phyloP scores from a whole-genome alignment of 1,140 invertebrate genomes.

The Trachymyrmex cornetzi region DNA sequence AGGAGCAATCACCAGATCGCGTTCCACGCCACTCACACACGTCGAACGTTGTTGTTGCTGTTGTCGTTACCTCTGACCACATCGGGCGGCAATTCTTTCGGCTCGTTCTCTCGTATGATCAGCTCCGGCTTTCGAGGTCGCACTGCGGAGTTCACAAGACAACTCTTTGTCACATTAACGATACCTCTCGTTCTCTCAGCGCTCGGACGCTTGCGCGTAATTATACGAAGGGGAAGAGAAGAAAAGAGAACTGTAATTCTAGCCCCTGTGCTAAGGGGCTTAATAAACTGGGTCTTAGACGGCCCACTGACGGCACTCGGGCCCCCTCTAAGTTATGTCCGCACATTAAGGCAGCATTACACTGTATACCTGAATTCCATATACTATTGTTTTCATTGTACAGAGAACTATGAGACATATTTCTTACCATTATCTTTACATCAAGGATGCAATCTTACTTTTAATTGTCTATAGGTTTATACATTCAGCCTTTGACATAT shows the following conservation, averaged over 20 bases:
- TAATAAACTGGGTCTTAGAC: constrained; percentile 44
- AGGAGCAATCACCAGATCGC: constrained; percentile 25
- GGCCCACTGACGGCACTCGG: background rate
- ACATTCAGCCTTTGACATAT: background rate
- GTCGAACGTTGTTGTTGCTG: constrained; percentile 50
- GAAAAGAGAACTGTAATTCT: constrained; percentile 54
- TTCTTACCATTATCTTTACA: constrained; percentile 24
- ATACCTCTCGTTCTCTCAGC: constrained; percentile 53
- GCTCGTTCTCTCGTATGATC: constrained; percentile 97
- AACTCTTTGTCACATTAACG: constrained; percentile 76
- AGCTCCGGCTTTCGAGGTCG: constrained; percentile 93
- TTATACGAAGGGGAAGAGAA: constrained; percentile 27
- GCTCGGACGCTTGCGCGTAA: constrained; percentile 54
- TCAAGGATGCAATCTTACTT: constrained; percentile 1
- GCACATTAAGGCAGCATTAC: constrained; percentile 17
- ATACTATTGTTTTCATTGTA: constrained; percentile 4
- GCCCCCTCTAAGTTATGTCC: background rate
- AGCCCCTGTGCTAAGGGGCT: constrained; percentile 10
- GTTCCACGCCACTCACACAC: constrained; percentile 43
- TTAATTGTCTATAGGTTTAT: background rate
- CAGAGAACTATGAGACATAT: background rate
- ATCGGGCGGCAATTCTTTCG: constrained; percentile 95
- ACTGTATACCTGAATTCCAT: background rate
- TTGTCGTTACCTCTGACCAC: constrained; percentile 93
- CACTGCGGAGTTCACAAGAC: constrained; percentile 85